Conservation (phyloP, 2,888 invertebrate genomes). For the Polymixis lichenea region DNA sequence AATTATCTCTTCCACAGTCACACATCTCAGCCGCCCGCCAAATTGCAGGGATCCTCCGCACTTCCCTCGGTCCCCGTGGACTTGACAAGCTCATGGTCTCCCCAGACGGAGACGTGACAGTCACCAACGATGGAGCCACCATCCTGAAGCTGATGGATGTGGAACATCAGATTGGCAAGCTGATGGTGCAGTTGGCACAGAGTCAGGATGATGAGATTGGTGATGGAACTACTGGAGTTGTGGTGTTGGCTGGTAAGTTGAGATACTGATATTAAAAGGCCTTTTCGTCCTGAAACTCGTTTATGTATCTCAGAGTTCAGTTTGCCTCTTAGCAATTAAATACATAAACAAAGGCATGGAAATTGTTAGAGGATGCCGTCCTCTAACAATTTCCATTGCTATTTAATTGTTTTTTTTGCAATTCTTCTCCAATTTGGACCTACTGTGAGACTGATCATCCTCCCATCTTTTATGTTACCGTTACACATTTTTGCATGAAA, state of each 20-base stretch:
- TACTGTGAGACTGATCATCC: too few species aligned
- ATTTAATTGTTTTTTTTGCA: too few species aligned
- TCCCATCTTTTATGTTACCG: too few species aligned
- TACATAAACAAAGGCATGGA: too few species aligned
- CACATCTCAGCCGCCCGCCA: conserved; percentile 99
- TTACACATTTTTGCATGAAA: too few species aligned
- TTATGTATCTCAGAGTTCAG: too few species aligned
- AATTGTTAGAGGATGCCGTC: too few species aligned
- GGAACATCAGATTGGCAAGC: conserved; percentile 99
- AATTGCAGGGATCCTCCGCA: conserved; percentile 96
- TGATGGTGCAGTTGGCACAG: conserved; percentile 99
- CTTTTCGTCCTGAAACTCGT: too few species aligned
- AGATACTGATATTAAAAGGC: not conserved
- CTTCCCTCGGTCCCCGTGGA: conserved; percentile 99
- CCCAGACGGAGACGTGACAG: conserved; percentile 98
- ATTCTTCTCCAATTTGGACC: too few species aligned
- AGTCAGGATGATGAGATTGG: conserved; percentile 99
- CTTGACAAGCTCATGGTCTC: conserved; percentile 99
- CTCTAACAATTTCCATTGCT: too few species aligned
- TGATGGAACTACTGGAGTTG: conserved; percentile 99
- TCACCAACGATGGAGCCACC: conserved; percentile 99
- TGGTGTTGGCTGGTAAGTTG: conserved; percentile 92
- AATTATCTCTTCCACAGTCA: conserved; percentile 91
- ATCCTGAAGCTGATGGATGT: conserved; percentile 99
- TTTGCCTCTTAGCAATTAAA: too few species aligned